Evolutionary conservation across 1,140 invertebrate genomes (phyloP).

Genomic region (Diabrotica undecimpunctata): DNA sequence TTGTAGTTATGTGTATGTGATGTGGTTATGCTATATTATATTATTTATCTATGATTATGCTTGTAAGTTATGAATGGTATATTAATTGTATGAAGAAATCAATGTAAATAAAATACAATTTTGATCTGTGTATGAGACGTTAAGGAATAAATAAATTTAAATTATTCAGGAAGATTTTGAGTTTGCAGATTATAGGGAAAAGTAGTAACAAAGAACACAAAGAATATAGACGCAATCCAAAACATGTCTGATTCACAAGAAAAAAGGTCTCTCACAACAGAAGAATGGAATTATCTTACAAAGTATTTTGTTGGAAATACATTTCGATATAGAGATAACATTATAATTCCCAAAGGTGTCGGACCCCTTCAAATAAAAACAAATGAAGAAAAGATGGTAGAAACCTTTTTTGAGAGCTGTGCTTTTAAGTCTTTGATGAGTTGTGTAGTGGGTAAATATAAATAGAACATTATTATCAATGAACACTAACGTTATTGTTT

Average conservation of each 20-base stretch:
- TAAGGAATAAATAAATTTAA: no score
- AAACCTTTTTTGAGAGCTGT: conserved; percentile 86
- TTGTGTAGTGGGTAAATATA: conserved; percentile 75
- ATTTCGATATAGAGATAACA: conserved; percentile 69
- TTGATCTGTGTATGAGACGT: no score
- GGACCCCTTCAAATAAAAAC: conserved; percentile 76
- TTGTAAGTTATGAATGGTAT: no score
- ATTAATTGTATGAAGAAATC: no score
- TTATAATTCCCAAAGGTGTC: conserved; percentile 74
- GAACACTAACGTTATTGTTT: conserved; percentile 1
- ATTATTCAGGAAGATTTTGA: no score
- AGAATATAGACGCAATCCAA: not conserved
- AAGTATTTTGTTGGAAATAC: conserved; percentile 64
- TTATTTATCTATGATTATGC: no score
- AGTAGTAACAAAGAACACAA: no score
- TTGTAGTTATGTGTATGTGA: no score
- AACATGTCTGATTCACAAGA: conserved; percentile 14
- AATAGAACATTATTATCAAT: not conserved
- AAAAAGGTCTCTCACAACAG: conserved; percentile 34
- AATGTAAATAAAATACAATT: no score
- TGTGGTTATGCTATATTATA: no score
- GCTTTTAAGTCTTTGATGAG: conserved; percentile 86
- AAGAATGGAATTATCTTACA: conserved; percentile 51
- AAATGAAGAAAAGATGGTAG: conserved; percentile 84
- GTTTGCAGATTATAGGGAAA: no score